phyloP scores from a whole-genome alignment of 1,140 invertebrate species.

The Acromyrmex echinatior region DNA sequence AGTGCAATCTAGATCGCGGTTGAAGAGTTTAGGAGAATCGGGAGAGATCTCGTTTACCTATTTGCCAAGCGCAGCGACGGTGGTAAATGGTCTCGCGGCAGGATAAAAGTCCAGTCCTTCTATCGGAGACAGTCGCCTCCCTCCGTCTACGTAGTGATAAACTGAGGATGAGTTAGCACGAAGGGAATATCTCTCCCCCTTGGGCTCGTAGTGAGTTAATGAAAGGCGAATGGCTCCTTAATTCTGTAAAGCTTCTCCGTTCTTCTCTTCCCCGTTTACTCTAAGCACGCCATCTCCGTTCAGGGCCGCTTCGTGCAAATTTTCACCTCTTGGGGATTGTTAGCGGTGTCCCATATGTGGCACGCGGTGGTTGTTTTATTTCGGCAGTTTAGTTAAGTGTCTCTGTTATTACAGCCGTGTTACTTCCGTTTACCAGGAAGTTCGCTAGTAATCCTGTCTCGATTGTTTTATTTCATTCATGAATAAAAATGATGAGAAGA shows the following conservation, averaged over 20 bases:
- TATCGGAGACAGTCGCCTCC: slow-evolving; percentile 59
- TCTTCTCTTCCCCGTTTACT: slow-evolving; percentile 67
- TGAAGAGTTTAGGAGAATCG: slow-evolving; percentile 60
- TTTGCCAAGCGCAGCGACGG: slow-evolving; percentile 56
- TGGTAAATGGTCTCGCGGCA: slow-evolving; percentile 61
- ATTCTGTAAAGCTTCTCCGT: slow-evolving; percentile 79
- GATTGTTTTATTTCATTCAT: background rate
- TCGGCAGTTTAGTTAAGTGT: slow-evolving; percentile 27
- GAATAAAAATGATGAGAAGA: background rate
- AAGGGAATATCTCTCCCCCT: slow-evolving; percentile 61
- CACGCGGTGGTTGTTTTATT: slow-evolving; percentile 19
- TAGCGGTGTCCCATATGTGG: slow-evolving; percentile 48
- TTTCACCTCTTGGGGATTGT: slow-evolving; percentile 58
- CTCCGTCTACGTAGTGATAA: slow-evolving; percentile 46
- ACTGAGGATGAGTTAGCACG: slow-evolving; percentile 66
- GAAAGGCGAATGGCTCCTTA: slow-evolving; percentile 82
- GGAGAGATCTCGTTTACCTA: slow-evolving; percentile 59
- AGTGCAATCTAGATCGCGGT: slow-evolving; percentile 61
- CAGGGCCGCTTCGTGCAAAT: slow-evolving; percentile 55
- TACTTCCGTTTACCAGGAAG: background rate
- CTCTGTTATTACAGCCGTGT: slow-evolving; percentile 2
- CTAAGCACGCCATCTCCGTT: slow-evolving; percentile 55
- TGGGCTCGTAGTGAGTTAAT: slow-evolving; percentile 76
- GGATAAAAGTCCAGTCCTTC: slow-evolving; percentile 65
- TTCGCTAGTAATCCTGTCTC: background rate